phyloP scores from a whole-genome alignment of 1,140 invertebrate species.

The Pogonognathellus flavescens region DNA sequence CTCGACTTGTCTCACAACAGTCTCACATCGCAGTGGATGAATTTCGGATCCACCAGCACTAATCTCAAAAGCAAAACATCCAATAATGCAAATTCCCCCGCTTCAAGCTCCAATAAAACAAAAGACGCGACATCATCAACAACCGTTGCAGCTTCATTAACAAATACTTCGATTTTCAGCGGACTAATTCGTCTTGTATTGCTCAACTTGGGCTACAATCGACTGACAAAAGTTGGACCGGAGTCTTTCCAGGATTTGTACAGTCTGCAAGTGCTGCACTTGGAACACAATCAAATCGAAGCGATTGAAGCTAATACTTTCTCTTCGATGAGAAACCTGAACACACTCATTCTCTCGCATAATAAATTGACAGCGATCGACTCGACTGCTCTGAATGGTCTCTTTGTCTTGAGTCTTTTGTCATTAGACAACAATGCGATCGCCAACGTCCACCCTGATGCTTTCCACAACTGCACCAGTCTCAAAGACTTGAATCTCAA shows the following conservation, averaged over 20 bases:
- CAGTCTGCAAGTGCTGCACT: conserved; percentile 84
- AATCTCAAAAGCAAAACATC: conserved; percentile 45
- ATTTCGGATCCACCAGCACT: conserved; percentile 69
- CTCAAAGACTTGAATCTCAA: conserved; percentile 86
- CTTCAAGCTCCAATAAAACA: conserved; percentile 58
- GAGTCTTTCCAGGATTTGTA: conserved; percentile 83
- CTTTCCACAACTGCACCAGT: conserved; percentile 84
- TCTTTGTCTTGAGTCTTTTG: conserved; percentile 82
- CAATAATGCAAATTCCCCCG: conserved; percentile 68
- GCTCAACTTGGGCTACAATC: conserved; percentile 87
- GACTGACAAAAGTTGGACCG: conserved; percentile 83
- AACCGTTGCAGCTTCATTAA: conserved; percentile 66
- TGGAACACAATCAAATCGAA: conserved; percentile 84
- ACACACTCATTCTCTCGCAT: conserved; percentile 83
- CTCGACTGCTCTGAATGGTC: conserved; percentile 80
- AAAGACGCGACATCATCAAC: background rate
- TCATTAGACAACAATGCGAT: conserved; percentile 86
- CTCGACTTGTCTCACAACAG: conserved; percentile 90
- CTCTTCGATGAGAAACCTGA: conserved; percentile 85
- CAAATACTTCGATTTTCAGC: conserved; percentile 74
- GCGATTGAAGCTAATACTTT: conserved; percentile 85
- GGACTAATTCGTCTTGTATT: conserved; percentile 88
- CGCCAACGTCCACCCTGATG: conserved; percentile 81
- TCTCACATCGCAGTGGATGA: conserved; percentile 86
- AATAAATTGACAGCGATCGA: conserved; percentile 84